Conservation (phyloP, 2,113 vertebrate species). For the Chinchilla lanigera region DNA sequence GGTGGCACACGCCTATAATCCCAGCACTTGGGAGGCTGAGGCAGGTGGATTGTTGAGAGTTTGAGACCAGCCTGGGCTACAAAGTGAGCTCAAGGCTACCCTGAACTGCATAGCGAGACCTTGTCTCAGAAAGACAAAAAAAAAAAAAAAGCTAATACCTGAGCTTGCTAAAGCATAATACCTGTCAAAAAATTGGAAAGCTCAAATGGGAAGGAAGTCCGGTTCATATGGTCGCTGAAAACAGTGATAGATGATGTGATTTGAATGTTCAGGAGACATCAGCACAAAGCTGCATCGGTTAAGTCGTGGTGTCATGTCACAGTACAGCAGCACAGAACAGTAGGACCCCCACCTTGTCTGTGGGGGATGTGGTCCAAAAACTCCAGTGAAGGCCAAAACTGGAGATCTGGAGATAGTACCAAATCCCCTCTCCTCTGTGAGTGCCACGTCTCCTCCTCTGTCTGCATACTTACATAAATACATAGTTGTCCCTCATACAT, state of each 20-base stretch:
- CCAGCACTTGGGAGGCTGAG: no score
- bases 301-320: neutral
- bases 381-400: neutral
- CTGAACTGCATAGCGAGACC: no score
- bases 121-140: no score
- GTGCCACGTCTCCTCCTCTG: no score
- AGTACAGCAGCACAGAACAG: neutral
- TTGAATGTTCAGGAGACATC: neutral
- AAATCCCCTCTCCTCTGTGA: neutral
- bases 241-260: neutral
- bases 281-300: neutral
- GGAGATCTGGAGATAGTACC: neutral
- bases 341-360: neutral
- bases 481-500: neutral
- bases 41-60: no score
- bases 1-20: no score
- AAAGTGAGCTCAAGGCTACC: no score
- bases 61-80: no score
- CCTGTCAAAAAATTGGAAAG: neutral
- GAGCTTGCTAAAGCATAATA: neutral
- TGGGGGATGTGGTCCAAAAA: neutral
- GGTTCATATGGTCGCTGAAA: neutral
- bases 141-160: no score
- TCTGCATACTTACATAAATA: no score
- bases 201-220: neutral